These are phyloP conservation scores for Electrona antarctica DNA, from an alignment of 2,113 vertebrate genomes.

Conservation along the genomic window DNA sequence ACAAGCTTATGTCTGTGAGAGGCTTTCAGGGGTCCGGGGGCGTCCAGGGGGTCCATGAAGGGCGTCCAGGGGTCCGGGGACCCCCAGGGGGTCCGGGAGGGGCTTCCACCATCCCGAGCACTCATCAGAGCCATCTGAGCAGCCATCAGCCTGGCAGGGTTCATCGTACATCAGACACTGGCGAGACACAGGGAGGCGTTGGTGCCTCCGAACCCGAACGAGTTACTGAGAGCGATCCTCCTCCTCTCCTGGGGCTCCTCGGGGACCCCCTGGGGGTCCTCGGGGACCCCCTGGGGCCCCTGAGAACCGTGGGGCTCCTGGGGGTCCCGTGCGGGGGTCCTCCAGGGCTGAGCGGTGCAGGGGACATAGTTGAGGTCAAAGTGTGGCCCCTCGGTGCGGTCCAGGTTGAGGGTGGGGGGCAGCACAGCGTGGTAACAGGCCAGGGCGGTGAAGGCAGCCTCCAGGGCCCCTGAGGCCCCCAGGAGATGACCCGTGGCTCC, in stretches of 20 bases:
- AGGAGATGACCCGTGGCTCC: slow-evolving; percentile 94
- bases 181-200: slow-evolving; percentile 93
- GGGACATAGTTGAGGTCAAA: slow-evolving; percentile 95
- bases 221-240: slow-evolving; percentile 89
- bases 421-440: slow-evolving; percentile 88
- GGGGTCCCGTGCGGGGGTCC: too few relatives aligned
- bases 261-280: slow-evolving; percentile 24
- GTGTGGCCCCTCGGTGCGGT: slow-evolving; percentile 84
- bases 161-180: slow-evolving; percentile 69
- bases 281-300: slow-evolving; percentile 35
- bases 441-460: slow-evolving; percentile 90
- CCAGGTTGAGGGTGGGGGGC: slow-evolving; percentile 92
- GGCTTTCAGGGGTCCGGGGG: too few relatives aligned
- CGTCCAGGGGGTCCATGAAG: too few relatives aligned
- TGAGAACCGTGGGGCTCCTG: too few relatives aligned
- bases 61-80: too few relatives aligned
- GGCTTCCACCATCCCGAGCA: too few relatives aligned
- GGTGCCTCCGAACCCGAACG: slow-evolving; percentile 96
- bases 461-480: slow-evolving; percentile 91
- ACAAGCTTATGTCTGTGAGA: too few relatives aligned
- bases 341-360: slow-evolving; percentile 85
- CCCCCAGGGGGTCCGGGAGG: too few relatives aligned
- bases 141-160: too few relatives aligned
- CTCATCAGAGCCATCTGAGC: too few relatives aligned
- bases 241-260: slow-evolving; percentile 21